These are phyloP conservation scores for Tokudaia tokunoshimensis DNA, from an alignment of 2,797 vertebrate genomes.

Conservation along the genomic window DNA sequence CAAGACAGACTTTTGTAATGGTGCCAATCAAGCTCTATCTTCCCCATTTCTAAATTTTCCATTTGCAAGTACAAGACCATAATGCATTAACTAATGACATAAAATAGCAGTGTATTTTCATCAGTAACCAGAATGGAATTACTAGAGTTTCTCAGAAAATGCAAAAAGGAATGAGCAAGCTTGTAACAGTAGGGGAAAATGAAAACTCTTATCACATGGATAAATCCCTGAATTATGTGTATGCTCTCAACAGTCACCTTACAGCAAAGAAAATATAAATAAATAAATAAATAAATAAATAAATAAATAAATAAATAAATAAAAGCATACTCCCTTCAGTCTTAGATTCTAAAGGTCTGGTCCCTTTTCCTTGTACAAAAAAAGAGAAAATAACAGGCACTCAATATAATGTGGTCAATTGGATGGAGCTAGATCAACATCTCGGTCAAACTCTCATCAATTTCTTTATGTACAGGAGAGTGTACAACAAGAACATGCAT, in stretches of 20 bases:
- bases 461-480: background rate
- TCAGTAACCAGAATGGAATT: slow-evolving; percentile 24
- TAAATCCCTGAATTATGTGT: background rate
- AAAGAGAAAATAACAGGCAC: background rate
- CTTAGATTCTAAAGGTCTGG: background rate
- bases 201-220: background rate
- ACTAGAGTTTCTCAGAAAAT: slow-evolving; percentile 14
- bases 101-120: slow-evolving; percentile 51
- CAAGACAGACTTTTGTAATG: slow-evolving; percentile 18
- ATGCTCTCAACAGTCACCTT: background rate
- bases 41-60: slow-evolving; percentile 36
- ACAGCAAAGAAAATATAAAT: background rate
- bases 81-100: slow-evolving; percentile 14
- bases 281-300: background rate
- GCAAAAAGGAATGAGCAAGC: background rate
- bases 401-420: background rate
- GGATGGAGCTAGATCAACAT: background rate
- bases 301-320: background rate
- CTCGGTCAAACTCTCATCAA: background rate
- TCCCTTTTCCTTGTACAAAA: background rate
- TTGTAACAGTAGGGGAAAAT: background rate
- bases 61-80: background rate
- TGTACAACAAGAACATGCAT: background rate
- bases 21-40: background rate
- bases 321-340: background rate